Conservation (phyloP, 92 coral and sea anemone species). For the Bergia puertoricense region DNA sequence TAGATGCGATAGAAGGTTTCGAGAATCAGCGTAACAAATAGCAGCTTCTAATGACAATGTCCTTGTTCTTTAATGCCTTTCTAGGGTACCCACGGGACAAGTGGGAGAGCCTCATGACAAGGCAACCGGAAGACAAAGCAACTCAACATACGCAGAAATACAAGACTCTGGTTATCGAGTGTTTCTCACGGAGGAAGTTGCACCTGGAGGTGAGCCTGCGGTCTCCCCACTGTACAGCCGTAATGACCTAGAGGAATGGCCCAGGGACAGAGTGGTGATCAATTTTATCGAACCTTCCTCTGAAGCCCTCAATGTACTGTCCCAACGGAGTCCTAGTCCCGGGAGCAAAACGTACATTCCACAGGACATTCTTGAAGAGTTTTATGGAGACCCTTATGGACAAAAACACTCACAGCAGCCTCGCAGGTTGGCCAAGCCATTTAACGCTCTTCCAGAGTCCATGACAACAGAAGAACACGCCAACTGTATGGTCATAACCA, state of each 20-base stretch:
- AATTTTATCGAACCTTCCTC: slow-evolving; percentile 52
- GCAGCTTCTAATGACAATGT: neutral
- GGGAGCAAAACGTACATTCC: slow-evolving; percentile 81
- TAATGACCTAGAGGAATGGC: slow-evolving; percentile 56
- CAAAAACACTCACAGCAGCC: slow-evolving; percentile 7
- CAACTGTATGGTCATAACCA: slow-evolving; percentile 46
- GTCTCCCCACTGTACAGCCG: slow-evolving; percentile 36
- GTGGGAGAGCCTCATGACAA: neutral
- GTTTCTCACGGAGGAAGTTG: slow-evolving; percentile 68
- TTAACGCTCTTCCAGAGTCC: slow-evolving; percentile 40
- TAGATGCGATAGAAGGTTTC: neutral
- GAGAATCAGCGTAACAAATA: no score
- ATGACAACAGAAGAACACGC: slow-evolving; percentile 30
- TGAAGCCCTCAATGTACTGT: slow-evolving; percentile 29
- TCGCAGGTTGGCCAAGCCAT: slow-evolving; percentile 4
- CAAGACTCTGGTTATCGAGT: slow-evolving; percentile 58
- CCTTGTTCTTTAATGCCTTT: neutral
- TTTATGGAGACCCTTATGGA: slow-evolving; percentile 71
- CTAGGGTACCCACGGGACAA: slow-evolving; percentile 40
- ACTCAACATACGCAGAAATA: neutral
- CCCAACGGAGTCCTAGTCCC: slow-evolving; percentile 76
- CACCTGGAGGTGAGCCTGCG: slow-evolving; percentile 45
- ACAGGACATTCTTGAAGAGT: slow-evolving; percentile 74
- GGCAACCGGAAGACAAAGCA: neutral
- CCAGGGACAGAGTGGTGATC: slow-evolving; percentile 56